phyloP scores from a whole-genome alignment of 2,888 invertebrate genomes.

The Hetaerina titia region DNA sequence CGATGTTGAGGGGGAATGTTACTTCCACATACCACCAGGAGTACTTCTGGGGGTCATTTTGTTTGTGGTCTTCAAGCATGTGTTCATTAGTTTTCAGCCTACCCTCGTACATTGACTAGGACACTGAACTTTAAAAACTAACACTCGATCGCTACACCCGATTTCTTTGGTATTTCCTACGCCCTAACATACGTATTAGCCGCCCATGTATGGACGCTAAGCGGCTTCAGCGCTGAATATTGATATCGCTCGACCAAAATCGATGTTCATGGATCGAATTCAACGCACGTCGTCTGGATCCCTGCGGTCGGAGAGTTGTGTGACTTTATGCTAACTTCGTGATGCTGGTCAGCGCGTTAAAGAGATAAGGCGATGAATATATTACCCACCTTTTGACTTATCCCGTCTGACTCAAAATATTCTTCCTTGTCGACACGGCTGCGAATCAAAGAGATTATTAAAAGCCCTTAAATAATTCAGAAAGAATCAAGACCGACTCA shows the following conservation, averaged over 20 bases:
- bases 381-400: background rate
- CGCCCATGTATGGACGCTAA: too few relatives aligned
- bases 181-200: too few relatives aligned
- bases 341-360: background rate
- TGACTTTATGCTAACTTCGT: background rate
- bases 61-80: too few relatives aligned
- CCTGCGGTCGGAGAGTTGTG: background rate
- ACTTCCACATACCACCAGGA: too few relatives aligned
- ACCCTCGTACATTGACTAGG: too few relatives aligned
- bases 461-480: background rate
- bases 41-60: too few relatives aligned
- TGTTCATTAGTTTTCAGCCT: too few relatives aligned
- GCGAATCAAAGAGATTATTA: constrained; percentile 5
- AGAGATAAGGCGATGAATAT: background rate
- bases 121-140: too few relatives aligned
- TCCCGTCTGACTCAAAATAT: background rate
- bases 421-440: background rate
- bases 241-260: background rate
- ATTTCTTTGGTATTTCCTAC: too few relatives aligned
- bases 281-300: background rate
- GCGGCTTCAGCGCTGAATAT: background rate
- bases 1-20: too few relatives aligned
- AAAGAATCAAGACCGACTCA: background rate
- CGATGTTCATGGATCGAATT: background rate
- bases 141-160: too few relatives aligned